Conservation (phyloP, 2,888 invertebrate genomes). For the Cephus runcator region DNA sequence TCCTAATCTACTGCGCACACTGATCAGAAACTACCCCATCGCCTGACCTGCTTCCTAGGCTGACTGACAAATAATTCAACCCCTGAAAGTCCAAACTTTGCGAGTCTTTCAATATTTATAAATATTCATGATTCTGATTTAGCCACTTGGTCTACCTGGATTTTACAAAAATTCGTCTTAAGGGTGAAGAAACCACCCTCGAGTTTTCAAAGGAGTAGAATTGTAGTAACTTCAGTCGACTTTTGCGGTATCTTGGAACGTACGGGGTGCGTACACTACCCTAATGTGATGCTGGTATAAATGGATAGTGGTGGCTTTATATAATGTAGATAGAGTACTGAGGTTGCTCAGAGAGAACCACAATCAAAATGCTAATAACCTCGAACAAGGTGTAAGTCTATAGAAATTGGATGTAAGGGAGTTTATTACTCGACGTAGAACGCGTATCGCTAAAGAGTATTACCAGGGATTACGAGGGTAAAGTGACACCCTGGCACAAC, state of each 20-base stretch:
- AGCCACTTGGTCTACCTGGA: background rate
- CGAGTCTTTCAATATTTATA: background rate
- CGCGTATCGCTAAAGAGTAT: slow-evolving; percentile 57
- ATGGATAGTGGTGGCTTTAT: background rate
- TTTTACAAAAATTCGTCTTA: background rate
- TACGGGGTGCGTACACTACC: background rate
- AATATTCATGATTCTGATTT: background rate
- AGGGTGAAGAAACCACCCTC: background rate
- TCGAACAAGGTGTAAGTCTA: slow-evolving; percentile 59
- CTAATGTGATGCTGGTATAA: background rate
- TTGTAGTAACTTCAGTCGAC: background rate
- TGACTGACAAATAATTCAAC: background rate
- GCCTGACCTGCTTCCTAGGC: background rate
- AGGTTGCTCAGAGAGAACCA: slow-evolving; percentile 35
- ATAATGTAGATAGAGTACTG: background rate
- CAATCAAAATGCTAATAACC: slow-evolving; percentile 62
- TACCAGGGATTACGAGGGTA: slow-evolving; percentile 60
- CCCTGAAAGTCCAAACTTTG: background rate
- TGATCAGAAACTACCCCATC: background rate
- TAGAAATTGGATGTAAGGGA: slow-evolving; percentile 61
- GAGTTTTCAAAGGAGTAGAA: background rate
- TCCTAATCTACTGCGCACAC: slow-evolving; percentile 45
- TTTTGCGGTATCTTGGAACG: background rate
- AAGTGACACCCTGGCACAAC: slow-evolving; percentile 55
- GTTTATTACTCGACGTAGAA: slow-evolving; percentile 7